These are phyloP conservation scores for Crax fasciolata DNA, from an alignment of 2,797 vertebrate genomes.

Conservation along the genomic window DNA sequence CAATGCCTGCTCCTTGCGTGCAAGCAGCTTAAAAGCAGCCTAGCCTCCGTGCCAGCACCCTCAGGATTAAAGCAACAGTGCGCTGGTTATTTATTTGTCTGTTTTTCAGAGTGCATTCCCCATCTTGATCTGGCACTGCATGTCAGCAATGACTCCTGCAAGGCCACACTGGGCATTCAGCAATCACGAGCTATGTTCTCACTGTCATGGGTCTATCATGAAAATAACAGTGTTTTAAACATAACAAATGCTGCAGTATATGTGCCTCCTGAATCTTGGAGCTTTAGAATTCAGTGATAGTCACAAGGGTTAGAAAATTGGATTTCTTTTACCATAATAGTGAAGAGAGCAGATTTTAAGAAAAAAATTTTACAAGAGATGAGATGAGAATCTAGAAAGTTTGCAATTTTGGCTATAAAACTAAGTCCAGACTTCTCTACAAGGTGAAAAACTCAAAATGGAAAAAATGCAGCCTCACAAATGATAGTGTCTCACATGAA, in stretches of 20 bases:
- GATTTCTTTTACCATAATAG: neutral
- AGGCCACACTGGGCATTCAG: neutral
- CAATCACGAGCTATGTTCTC: neutral
- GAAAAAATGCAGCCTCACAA: neutral
- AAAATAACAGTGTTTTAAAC: neutral
- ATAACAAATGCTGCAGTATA: neutral
- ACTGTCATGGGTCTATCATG: rapidly evolving
- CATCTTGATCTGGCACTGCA: neutral
- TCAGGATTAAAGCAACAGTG: neutral
- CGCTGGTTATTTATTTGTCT: neutral
- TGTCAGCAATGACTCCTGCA: neutral
- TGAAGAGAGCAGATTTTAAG: neutral
- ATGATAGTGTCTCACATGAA: neutral
- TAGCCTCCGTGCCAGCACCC: neutral
- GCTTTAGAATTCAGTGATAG: neutral
- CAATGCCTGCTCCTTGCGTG: neutral
- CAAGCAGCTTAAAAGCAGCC: slow-evolving; percentile 20
- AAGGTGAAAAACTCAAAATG: neutral
- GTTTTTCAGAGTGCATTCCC: neutral
- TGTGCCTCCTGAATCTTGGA: neutral
- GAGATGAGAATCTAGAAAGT: neutral
- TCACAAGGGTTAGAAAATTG: neutral
- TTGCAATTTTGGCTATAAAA: neutral
- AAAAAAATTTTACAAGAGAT: neutral
- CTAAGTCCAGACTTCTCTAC: neutral